Base-by-base conservation (phyloP, 2,113 vertebrate species). In the Heliornis fulica region DNA sequence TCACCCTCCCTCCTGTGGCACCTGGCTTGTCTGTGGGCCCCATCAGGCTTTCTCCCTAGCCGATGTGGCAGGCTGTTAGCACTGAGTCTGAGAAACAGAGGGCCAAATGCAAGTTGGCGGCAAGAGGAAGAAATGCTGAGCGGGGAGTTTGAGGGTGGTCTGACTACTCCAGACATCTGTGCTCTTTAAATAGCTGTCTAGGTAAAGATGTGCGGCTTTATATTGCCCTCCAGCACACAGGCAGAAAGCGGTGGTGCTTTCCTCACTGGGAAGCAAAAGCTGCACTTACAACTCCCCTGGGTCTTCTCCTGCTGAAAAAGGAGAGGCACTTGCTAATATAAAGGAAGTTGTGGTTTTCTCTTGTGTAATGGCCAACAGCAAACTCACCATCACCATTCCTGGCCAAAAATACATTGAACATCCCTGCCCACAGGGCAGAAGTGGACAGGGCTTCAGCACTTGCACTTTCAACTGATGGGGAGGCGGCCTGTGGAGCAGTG, bases 31-130 rank as follows among this genome's bases (percentile, higher is more conserved):
- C 43, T 3, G 2, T 15, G 5, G 23, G 12, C 71, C 43, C 36
- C 2, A 0, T 13, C 2, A 2, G 13, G 38, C n/a, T 19, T 66
- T 32, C 19, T 59, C 21, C 46, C 4, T 5, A 16, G 20, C 28
- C 7, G 0, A 2, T 38, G 34, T 2, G 0, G 13, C 13, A n/a
- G 26, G 23, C 38, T 36, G 11, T 7, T 7, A 40, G 31, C 8
- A 51, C 50, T 1, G 1, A 5, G 51, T 31, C 11, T 16, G 56
- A 36, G 45, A 38, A 51, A 34, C 1, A 15, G 12, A 63, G 36
- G 10, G 56, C 10, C 19, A 9, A 56, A 17, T 6, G 13, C 15
- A 34, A 13, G 4, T 5, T 10, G 4, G 23, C 20, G 34, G 20
- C 43, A 17, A 23, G 63, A 23, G 23, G 38, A 77, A 65, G 46